Evolutionary conservation across 2,888 invertebrate genomes (phyloP).

Genomic region (Hypercompe scribonia): DNA sequence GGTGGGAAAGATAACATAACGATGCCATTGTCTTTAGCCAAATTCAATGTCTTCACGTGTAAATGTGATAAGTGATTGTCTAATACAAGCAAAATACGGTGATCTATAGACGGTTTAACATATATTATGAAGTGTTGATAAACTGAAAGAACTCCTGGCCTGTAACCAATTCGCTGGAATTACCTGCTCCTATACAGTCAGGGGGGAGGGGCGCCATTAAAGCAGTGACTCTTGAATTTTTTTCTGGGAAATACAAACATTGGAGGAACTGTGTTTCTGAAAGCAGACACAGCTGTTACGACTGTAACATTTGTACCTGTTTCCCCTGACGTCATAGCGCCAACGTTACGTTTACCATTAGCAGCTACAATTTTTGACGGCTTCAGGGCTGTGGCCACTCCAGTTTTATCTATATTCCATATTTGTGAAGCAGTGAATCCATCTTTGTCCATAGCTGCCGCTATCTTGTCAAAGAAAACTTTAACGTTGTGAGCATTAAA

Average conservation of each 20-base stretch:
- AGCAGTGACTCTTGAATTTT: too few species aligned
- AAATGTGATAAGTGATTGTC: conserved; percentile 48
- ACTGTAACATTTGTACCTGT: conserved; percentile 19
- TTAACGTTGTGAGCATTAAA: too few species aligned
- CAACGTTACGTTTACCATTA: conserved; percentile 45
- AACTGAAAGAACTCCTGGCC: conserved; percentile 6
- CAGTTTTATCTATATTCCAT: too few species aligned
- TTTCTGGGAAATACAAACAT: too few species aligned
- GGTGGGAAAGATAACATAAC: conserved; percentile 38
- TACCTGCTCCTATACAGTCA: conserved; percentile 19
- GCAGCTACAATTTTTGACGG: too few species aligned
- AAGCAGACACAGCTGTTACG: conserved; percentile 11
- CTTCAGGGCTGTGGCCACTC: too few species aligned
- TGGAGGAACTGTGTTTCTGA: background rate
- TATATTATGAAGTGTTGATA: conserved; percentile 28
- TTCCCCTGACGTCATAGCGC: conserved; percentile 41
- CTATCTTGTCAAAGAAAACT: too few species aligned
- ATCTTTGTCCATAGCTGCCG: background rate
- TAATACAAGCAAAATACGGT: conserved; percentile 34
- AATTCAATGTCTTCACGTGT: conserved; percentile 27
- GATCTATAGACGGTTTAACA: conserved; percentile 17
- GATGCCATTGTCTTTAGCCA: conserved; percentile 41
- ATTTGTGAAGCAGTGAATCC: background rate
- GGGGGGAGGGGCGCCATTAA: too few species aligned
- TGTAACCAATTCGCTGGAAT: conserved; percentile 25